These are phyloP conservation scores for Drosophila picticornis DNA, from an alignment of 2,888 invertebrate genomes.

Conservation along the genomic window DNA sequence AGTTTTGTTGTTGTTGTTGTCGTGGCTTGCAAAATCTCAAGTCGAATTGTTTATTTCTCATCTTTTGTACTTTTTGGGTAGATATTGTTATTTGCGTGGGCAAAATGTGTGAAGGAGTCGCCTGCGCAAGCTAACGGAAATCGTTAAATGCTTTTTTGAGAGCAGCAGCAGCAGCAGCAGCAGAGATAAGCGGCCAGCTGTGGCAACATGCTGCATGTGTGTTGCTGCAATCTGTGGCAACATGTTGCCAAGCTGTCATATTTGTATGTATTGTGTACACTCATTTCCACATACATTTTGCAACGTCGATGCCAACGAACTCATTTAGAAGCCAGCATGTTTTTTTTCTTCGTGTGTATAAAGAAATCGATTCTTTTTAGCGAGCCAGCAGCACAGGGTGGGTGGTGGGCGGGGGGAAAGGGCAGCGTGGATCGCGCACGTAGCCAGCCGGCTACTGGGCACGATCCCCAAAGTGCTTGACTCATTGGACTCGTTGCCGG, in stretches of 20 bases:
- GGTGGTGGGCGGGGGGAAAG: background rate
- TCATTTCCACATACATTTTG: slow-evolving; percentile 23
- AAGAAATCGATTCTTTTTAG: slow-evolving; percentile 70
- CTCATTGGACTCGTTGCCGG: slow-evolving; percentile 40
- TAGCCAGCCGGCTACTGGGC: slow-evolving; percentile 59
- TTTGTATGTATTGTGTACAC: background rate
- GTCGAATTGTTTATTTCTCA: slow-evolving; percentile 30
- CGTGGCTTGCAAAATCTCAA: slow-evolving; percentile 43
- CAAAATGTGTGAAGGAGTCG: slow-evolving; percentile 56
- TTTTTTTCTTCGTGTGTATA: slow-evolving; percentile 43
- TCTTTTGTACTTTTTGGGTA: slow-evolving; percentile 19
- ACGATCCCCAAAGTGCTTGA: slow-evolving; percentile 54
- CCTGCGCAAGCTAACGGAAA: slow-evolving; percentile 65
- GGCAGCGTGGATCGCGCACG: slow-evolving; percentile 43
- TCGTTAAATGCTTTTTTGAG: slow-evolving; percentile 63
- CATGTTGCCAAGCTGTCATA: slow-evolving; percentile 68
- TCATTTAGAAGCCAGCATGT: slow-evolving; percentile 41
- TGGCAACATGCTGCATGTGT: slow-evolving; percentile 23
- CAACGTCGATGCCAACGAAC: slow-evolving; percentile 61
- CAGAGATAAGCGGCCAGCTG: slow-evolving; percentile 33
- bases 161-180: slow-evolving; percentile 22
- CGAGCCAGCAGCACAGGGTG: slow-evolving; percentile 14
- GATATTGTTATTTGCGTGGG: slow-evolving; percentile 53
- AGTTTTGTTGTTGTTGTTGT: slow-evolving; percentile 1
- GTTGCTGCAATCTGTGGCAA: slow-evolving; percentile 60